Conservation (phyloP, 2,888 invertebrate species). For the Dastarcus helophoroides region DNA sequence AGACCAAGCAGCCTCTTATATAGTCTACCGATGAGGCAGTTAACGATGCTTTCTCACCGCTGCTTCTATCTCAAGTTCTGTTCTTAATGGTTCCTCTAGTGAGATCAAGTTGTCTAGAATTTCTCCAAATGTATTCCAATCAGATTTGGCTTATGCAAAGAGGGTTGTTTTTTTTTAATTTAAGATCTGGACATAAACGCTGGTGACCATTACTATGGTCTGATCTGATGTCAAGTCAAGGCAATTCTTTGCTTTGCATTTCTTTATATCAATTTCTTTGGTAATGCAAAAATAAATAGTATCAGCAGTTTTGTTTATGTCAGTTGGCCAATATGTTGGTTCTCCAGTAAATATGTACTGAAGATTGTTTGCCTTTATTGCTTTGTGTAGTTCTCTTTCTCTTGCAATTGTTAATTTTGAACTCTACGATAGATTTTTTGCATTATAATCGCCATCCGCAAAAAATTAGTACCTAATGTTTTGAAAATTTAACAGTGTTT, state of each 20-base stretch:
- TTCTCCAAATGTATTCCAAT: not conserved
- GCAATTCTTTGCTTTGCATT: not conserved
- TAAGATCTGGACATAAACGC: not conserved
- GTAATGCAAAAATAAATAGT: conserved; percentile 1
- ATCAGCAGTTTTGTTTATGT: not conserved
- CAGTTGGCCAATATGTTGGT: not conserved
- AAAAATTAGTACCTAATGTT: conserved; percentile 1
- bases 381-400: not conserved
- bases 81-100: not conserved
- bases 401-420: not conserved
- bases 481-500: not conserved
- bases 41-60: no score
- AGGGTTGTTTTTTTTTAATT: conserved; percentile 1
- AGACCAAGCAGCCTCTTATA: conserved; percentile 1
- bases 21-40: not conserved
- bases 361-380: not conserved
- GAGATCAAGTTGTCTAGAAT: not conserved
- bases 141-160: no score
- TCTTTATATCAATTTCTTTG: conserved; percentile 1
- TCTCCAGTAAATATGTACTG: not conserved
- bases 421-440: not conserved
- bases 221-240: conserved; percentile 1
- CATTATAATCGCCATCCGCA: conserved; percentile 1
- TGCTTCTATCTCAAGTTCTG: not conserved
- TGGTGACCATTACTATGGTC: no score